Evolutionary conservation across 1,140 invertebrate species (phyloP).

Genomic region (Dendroctonus valens): DNA sequence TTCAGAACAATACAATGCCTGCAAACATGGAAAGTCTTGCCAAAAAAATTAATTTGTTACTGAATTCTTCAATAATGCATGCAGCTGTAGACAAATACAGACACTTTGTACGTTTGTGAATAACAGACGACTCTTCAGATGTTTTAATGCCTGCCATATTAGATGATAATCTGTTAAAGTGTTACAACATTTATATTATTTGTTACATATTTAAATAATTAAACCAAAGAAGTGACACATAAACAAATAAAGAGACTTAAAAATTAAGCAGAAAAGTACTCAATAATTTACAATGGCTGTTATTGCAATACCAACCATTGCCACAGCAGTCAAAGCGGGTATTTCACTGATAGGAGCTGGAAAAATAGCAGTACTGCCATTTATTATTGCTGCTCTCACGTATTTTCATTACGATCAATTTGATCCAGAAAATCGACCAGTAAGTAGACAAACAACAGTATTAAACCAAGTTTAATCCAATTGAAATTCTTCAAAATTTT

Average conservation of each 20-base stretch:
- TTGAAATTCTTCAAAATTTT: slow-evolving; percentile 4
- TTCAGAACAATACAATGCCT: too few species aligned
- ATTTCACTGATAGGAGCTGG: slow-evolving; percentile 65
- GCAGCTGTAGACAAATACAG: too few species aligned
- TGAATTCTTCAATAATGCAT: too few species aligned
- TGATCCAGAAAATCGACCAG: slow-evolving; percentile 78
- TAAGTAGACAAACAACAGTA: slow-evolving; percentile 52
- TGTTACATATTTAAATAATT: too few species aligned
- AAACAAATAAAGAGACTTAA: background rate
- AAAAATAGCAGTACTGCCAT: slow-evolving; percentile 73
- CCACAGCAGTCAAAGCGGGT: slow-evolving; percentile 65
- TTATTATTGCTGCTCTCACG: slow-evolving; percentile 72
- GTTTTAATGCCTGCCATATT: too few species aligned
- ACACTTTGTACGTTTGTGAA: too few species aligned
- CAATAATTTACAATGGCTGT: slow-evolving; percentile 26
- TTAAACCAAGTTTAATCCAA: background rate
- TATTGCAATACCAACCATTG: slow-evolving; percentile 33
- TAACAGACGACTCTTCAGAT: too few species aligned
- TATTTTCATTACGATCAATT: slow-evolving; percentile 85
- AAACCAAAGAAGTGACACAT: background rate
- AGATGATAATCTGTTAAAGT: too few species aligned
- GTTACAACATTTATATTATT: too few species aligned
- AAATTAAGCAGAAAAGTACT: background rate
- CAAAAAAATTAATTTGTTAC: too few species aligned
- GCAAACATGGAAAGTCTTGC: too few species aligned